Evolutionary conservation across 2,113 vertebrate species (phyloP), one percentile per base, ranked within the genome.

Genomic region (Indicator indicator): DNA sequence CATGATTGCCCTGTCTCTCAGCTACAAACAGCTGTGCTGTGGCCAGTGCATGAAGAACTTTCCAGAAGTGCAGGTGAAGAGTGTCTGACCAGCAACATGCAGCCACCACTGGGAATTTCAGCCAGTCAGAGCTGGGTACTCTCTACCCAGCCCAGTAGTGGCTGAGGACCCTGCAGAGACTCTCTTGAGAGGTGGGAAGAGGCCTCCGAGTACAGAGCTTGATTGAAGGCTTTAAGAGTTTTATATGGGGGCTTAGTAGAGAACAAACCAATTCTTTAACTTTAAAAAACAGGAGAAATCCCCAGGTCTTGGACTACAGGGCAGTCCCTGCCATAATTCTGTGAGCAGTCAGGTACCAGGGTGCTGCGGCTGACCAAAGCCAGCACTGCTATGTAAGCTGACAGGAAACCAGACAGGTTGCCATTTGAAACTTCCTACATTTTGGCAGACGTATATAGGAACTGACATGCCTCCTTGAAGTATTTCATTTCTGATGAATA

Each of bases 141-240:
- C 24, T 1, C 30, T 15, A 9, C 30, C n/a, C 11, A 32, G 5
- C 4, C 44, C 21, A 9, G 4, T 15, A 6, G 10, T 30, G 4
- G 18, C 0, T 1, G 3, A 6, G 5, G 4, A 28, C 3, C 28
- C 8, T 33, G 26, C 40, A 30, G 24, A 58, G 16, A 14, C 13
- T 16, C 4, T 0, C 1, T 4, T 4, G 3, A 20, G 4, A 40
- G 3, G 14, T 5, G 1, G 42, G 23, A 17, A 58, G 32, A 21
- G 21, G 32, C 30, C 4, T 0, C 7, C 0, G 0, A 14, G 16
- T 0, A 6, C 64, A 32, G 48, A 55, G 26, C 26, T 32, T 0
- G 12, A 12, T 32, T 0, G 12, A 12, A 50, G 71, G 19, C 26
- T 48, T 20, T 7, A 72, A 40, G 28, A 32, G 27, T 52, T 78